Evolutionary conservation across 1,140 invertebrate genomes (phyloP).

Genomic region (Branchinecta lynchi): DNA sequence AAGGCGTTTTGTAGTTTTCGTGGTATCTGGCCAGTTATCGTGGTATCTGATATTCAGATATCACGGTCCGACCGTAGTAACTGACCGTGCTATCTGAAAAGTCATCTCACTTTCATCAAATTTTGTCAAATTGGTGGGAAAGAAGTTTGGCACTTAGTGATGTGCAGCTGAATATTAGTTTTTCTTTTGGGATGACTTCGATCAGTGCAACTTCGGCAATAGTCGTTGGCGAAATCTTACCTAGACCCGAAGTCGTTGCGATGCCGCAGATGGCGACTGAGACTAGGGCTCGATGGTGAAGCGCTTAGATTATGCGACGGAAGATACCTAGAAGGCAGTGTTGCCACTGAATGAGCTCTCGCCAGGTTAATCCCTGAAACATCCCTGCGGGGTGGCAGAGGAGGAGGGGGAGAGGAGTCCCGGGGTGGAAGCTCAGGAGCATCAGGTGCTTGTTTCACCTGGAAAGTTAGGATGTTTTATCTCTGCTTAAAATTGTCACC

Average conservation of each 20-base stretch:
- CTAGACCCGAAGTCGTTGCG: slow-evolving; percentile 17
- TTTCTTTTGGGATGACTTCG: too few relatives aligned
- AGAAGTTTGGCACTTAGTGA: too few relatives aligned
- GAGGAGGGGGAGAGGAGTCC: slow-evolving; percentile 42
- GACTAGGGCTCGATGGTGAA: slow-evolving; percentile 15
- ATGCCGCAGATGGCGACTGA: slow-evolving; percentile 19
- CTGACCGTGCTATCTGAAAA: too few relatives aligned
- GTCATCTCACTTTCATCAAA: too few relatives aligned
- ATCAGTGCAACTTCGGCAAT: too few relatives aligned
- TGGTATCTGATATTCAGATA: too few relatives aligned
- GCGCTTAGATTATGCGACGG: slow-evolving; percentile 23
- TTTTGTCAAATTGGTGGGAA: too few relatives aligned
- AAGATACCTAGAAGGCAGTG: slow-evolving; percentile 20
- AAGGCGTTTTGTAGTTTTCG: too few relatives aligned
- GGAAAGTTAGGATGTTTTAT: slow-evolving; percentile 21
- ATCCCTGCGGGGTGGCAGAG: slow-evolving; percentile 41
- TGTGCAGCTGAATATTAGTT: too few relatives aligned
- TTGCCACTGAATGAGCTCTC: slow-evolving; percentile 21
- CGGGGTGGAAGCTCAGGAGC: slow-evolving; percentile 42
- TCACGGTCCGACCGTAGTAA: too few relatives aligned
- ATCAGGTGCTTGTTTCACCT: slow-evolving; percentile 41
- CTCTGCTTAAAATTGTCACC: too few relatives aligned
- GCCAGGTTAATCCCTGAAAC: slow-evolving; percentile 23
- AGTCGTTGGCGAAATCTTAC: not conserved
- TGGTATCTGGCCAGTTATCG: too few relatives aligned